Conservation (phyloP, 2,888 invertebrate species). For the Hirudinaria manillensis region DNA sequence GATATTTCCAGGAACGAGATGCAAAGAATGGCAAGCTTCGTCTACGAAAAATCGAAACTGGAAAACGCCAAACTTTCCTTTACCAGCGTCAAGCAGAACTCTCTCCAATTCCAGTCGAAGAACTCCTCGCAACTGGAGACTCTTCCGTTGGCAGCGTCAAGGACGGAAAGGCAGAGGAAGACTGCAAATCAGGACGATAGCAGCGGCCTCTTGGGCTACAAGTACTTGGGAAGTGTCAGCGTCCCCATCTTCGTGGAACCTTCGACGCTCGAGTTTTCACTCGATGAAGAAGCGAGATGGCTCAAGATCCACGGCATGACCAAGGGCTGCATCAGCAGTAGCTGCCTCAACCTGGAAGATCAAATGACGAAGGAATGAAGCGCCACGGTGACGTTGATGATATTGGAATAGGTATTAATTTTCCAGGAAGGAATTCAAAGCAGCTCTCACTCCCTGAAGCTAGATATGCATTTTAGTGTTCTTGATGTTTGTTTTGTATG, state of each 20-base stretch:
- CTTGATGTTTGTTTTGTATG: too few species aligned
- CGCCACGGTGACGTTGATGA: neutral
- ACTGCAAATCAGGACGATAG: neutral
- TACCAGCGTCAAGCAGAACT: neutral
- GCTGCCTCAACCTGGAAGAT: constrained; percentile 20
- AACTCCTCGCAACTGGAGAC: neutral
- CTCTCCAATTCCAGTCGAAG: neutral
- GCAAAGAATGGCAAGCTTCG: neutral
- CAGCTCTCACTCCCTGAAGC: too few species aligned
- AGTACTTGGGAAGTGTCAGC: constrained; percentile 32
- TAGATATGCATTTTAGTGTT: too few species aligned
- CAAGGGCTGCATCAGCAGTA: constrained; percentile 31
- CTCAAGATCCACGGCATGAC: constrained; percentile 27
- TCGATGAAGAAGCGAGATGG: constrained; percentile 20
- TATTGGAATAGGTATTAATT: neutral
- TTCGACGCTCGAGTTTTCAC: constrained; percentile 28
- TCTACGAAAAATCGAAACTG: neutral
- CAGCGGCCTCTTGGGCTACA: neutral
- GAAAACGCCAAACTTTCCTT: neutral
- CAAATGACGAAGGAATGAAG: neutral
- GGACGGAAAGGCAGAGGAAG: neutral
- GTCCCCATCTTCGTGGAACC: constrained; percentile 36
- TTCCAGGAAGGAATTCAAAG: neutral
- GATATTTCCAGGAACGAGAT: too few species aligned
- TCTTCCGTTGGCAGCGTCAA: neutral